Base-by-base conservation (phyloP, 2,888 invertebrate genomes). In the Lobophora halterata region DNA sequence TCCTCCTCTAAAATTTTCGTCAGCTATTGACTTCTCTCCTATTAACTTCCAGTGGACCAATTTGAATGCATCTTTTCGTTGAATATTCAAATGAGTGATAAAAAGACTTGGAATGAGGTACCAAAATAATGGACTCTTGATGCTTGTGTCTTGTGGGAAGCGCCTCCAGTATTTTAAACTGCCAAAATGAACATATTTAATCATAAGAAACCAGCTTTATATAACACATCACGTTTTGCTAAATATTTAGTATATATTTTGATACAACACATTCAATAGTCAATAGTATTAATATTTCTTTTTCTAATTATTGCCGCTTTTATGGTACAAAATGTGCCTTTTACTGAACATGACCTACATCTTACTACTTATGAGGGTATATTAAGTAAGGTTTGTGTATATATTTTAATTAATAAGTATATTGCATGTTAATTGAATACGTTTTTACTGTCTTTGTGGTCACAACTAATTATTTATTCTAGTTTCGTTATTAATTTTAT, bases 291-390 rank as follows among this genome's bases (percentile, higher is more conserved):
- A 20, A 11, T 25, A 19, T 19, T n/a, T 20, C 5, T 25, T 30
- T 17, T 35, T 2, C 13, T 29, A 9, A 17, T 23, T 21, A 33
- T 24, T 29, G 8, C 61, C 61, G 78, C 74, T 80, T 73, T 61
- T 60, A 54, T 78, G 85, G 85, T 82, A 86, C 85, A 70, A 70
- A 58, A 49, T 66, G 82, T 85, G 82, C 82, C 85, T 86, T 85
- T 65, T 77, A 75, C 58, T 65, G 39, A 67, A 64, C 57, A 72
- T 71, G 25, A 35, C 29, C 29, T 30, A 26, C 33, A 32, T 32
- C 13, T 37, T 71, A 26, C n/a, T 69, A 60, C 58, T 63, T 59
- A 77, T 81, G 79, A 82, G 82, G 83, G 80, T 83, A 79, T 69
- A 72, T 71, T 71, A 65, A 36, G 43, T 67, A 71, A 65, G 58